Percentiles rank a stretch among this genome's conserved stretches.
phyloP scores from a whole-genome alignment of 2,113 vertebrate species.

The Sporophila hypoxantha region DNA sequence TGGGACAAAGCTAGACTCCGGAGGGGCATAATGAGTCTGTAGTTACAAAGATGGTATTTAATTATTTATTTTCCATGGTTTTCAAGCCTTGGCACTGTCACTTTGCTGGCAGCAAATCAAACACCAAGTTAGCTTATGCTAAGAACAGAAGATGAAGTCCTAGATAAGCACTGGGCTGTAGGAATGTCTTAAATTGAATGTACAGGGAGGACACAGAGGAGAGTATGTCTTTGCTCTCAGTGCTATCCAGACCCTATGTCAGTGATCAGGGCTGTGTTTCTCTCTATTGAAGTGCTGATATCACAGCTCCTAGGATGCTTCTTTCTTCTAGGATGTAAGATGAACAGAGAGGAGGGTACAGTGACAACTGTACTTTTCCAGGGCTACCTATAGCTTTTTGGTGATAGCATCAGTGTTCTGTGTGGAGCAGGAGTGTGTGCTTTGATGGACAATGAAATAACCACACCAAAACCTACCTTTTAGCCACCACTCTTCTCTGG shows the following conservation, averaged over 20 bases:
- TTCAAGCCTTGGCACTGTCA: constrained; percentile 33
- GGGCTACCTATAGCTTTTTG: background rate
- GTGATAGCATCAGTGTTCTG: background rate
- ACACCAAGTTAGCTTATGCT: constrained; percentile 28
- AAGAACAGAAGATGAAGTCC: constrained; percentile 43
- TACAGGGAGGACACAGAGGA: background rate
- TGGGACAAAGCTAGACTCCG: background rate
- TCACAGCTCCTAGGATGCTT: background rate
- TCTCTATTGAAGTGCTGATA: background rate
- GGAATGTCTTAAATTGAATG: background rate
- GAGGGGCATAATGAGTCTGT: background rate
- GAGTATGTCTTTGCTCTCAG: background rate
- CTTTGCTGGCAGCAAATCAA: constrained; percentile 51
- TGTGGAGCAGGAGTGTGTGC: background rate
- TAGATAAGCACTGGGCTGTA: constrained; percentile 42
- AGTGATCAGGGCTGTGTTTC: background rate
- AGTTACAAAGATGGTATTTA: constrained; percentile 7
- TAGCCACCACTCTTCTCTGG: background rate
- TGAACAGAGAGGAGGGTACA: background rate
- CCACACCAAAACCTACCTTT: background rate
- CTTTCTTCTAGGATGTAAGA: background rate
- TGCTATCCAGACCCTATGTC: background rate
- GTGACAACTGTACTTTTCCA: background rate
- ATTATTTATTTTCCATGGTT: constrained; percentile 34
- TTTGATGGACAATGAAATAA: background rate